A percentile compares a stretch with the other conserved stretches of the same genome.
phyloP scores from a whole-genome alignment of 2,797 vertebrate species.

The Valencia hispanica region DNA sequence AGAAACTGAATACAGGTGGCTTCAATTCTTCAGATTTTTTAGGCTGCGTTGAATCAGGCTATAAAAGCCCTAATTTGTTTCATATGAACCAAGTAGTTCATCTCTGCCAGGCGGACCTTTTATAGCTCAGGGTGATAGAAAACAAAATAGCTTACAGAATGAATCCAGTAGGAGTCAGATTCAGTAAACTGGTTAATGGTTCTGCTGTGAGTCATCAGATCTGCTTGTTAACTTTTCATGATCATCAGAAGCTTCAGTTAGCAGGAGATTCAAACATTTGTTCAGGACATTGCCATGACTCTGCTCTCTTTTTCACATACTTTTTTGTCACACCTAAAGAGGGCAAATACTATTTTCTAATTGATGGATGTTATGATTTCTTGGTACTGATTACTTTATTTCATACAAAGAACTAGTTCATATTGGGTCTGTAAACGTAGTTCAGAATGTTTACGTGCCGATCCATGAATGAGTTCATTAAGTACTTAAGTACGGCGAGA shows the following conservation, averaged over 20 bases:
- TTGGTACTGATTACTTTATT: too few species aligned
- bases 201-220: not conserved
- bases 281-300: too few species aligned
- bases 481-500: too few species aligned
- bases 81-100: conserved; percentile 37
- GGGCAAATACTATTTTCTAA: too few species aligned
- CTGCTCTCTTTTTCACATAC: too few species aligned
- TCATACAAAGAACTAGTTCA: too few species aligned
- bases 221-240: not conserved
- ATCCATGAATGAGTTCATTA: too few species aligned
- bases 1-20: conserved; percentile 49
- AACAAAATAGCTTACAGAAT: conserved; percentile 13
- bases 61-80: conserved; percentile 53
- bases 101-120: conserved; percentile 18
- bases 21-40: conserved; percentile 50
- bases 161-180: conserved; percentile 5
- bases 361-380: not conserved
- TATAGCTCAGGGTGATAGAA: conserved; percentile 12
- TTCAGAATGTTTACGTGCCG: too few species aligned
- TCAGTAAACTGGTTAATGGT: not conserved
- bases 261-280: not conserved
- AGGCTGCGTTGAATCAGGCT: conserved; percentile 43
- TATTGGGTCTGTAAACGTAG: too few species aligned
- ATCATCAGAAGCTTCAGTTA: not conserved
- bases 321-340: too few species aligned